phyloP scores from a whole-genome alignment of 2,888 invertebrate genomes.

The Elegia similella region DNA sequence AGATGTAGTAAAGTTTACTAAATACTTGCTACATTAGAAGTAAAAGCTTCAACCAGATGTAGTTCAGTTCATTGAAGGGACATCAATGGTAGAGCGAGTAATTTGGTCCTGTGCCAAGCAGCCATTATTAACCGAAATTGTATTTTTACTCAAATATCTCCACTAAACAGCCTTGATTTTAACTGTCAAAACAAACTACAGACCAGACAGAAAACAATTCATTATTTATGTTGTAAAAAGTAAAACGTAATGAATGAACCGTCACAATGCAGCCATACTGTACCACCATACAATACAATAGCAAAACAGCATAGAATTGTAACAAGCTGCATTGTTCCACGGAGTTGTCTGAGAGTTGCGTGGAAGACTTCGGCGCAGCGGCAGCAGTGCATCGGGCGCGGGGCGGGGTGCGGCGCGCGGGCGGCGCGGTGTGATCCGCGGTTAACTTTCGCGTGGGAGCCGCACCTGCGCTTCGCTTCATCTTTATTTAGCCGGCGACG shows the following conservation, averaged over 20 bases:
- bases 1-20: too few relatives aligned
- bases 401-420: conserved; percentile 14
- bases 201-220: neutral
- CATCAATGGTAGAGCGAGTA: too few relatives aligned
- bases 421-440: conserved; percentile 33
- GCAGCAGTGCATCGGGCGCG: conserved; percentile 13
- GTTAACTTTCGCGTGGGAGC: conserved; percentile 49
- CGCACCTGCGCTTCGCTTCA: conserved; percentile 39
- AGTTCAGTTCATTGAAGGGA: too few relatives aligned
- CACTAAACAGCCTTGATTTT: neutral
- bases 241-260: conserved; percentile 8
- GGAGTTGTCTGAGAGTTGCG: conserved; percentile 20
- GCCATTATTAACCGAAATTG: neutral
- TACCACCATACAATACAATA: conserved; percentile 9
- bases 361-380: conserved; percentile 24
- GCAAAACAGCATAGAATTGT: conserved; percentile 7
- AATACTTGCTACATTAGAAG: too few relatives aligned
- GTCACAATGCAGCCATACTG: conserved; percentile 7
- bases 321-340: conserved; percentile 21
- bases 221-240: conserved; percentile 5
- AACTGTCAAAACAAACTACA: too few relatives aligned
- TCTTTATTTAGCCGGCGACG: conserved; percentile 37
- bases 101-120: neutral
- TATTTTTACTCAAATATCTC: neutral
- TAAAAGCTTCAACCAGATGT: too few relatives aligned